Evolutionary conservation across 2,113 vertebrate genomes (phyloP).

Genomic region (Salvelinus namaycush): DNA sequence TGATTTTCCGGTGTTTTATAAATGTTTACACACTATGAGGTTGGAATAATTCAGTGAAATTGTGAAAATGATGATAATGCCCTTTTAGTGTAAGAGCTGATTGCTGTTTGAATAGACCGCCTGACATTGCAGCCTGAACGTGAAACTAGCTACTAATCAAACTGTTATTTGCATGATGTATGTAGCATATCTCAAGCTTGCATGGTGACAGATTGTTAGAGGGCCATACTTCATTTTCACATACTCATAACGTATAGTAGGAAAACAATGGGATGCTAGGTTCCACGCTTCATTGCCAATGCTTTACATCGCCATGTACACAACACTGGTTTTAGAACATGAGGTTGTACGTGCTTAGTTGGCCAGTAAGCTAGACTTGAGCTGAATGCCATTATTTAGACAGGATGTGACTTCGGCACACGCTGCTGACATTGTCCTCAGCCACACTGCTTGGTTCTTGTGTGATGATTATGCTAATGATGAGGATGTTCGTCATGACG

Average conservation of each 20-base stretch:
- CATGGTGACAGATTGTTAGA: slow-evolving; percentile 56
- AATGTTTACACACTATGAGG: too few relatives aligned
- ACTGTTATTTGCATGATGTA: slow-evolving; percentile 67
- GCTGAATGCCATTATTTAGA: neutral
- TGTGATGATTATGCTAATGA: slow-evolving; percentile 8
- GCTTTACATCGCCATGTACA: slow-evolving; percentile 28
- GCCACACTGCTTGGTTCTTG: neutral
- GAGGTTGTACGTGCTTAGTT: slow-evolving; percentile 24
- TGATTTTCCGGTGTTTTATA: too few relatives aligned
- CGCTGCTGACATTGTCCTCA: neutral
- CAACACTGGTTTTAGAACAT: slow-evolving; percentile 23
- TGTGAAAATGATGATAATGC: too few relatives aligned
- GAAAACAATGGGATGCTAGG: slow-evolving; percentile 12
- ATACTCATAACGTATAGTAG: slow-evolving; percentile 15
- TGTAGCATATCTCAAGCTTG: slow-evolving; percentile 60
- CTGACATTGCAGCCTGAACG: neutral
- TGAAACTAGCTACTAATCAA: slow-evolving; percentile 24
- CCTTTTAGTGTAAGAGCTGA: too few relatives aligned
- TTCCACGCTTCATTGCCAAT: slow-evolving; percentile 15
- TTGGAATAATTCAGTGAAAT: too few relatives aligned
- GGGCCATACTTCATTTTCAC: slow-evolving; percentile 29
- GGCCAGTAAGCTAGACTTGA: neutral
- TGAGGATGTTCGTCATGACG: slow-evolving; percentile 10
- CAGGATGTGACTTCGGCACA: slow-evolving; percentile 14
- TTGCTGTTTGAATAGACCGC: too few relatives aligned